Base-by-base conservation (phyloP, 2,797 vertebrate species). In the Sebastes aleutianus region DNA sequence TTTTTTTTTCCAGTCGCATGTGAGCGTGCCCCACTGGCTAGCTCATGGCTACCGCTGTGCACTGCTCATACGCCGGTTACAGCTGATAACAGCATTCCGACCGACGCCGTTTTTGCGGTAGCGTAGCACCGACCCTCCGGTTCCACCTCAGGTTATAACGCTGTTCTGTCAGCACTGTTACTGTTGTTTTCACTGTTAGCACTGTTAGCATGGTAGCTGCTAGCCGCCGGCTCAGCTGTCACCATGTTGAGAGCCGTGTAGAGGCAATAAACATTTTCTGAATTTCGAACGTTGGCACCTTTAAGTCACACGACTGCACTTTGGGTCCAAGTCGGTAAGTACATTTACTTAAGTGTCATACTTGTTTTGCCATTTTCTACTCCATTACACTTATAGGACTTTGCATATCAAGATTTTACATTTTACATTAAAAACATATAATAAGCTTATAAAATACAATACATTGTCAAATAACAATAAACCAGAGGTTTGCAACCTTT, bases 191-290 rank as follows among this genome's bases (percentile, higher is more conserved):
- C 12, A 24, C 8, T 54, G 50, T 54, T 54, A 54, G 20, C 12
- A 24, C 8, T 54, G 50, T 54, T 54, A 54, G 9, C 53, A 58
- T 16, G 13, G 16, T 16, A 58, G 24, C 24, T 43, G 14, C 39
- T 14, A 43, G 2, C 39, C 39, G 13, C 39, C 6, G 3, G 14
- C 6, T 43, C 6, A 43, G 36, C 36, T 39, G 36, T 39, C 36
- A 0, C 36, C 36, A 39, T 39, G 12, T 39, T 39, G 36, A 39
- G 12, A 39, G 12, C 36, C 36, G 5, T 39, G 36, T 39, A 39
- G 36, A 39, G 36, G 36, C 12, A 39, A 39, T 13, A 39, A 0
- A 39, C 0, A 39, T 1, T 0, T 2, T 39, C 36, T 14, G 36
- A 39, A 39, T 39, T 39, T 39, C 5, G 2, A 39, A 50, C 43